Evolutionary conservation across 2,888 invertebrate species (phyloP), one percentile per base, ranked within the genome.

Genomic region (Physocephala rufipes): DNA sequence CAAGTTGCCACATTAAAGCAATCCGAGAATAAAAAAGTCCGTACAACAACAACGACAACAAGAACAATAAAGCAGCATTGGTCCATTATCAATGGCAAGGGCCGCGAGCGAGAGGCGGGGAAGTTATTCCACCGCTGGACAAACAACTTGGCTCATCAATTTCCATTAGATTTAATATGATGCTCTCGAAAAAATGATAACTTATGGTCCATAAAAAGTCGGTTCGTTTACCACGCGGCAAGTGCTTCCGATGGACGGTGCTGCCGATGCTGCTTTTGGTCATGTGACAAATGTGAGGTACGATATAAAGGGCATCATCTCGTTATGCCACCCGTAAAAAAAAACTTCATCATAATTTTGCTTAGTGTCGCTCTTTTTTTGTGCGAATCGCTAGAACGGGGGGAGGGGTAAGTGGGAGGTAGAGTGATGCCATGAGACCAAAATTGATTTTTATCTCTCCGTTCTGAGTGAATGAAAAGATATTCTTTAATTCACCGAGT

Each of bases 131-230:
- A n/a, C 45, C 45, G 47, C 24, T 43, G 16, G 12, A 21, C 66
- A 55, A 43, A 66, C 82, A 83, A 83, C 24, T 82, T 80, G 81
- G 76, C 81, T 83, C 82, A 83, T 83, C 82, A 82, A 83, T 83
- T 83, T 83, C 83, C 83, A 83, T 83, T 83, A 83, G 82, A 81
- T 81, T 83, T 83, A 83, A 83, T 83, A 83, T 74, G 81, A 79
- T 80, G 80, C 81, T 80, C 78, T 74, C 67, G 43, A 28, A 74
- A 75, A 76, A 77, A 76, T 76, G 77, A 79, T 72, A 73, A 74
- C 74, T 73, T 71, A 74, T 71, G 74, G 74, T 73, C 73, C 67
- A 68, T 67, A 69, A 71, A 65, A 58, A 45, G 43, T 58, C 21
- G 45, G 30, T 51, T 65, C 51, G 28, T 21, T 58, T 36, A 43